These are phyloP conservation scores for Myotis myotis DNA, from an alignment of 2,797 vertebrate genomes.

Conservation along the genomic window DNA sequence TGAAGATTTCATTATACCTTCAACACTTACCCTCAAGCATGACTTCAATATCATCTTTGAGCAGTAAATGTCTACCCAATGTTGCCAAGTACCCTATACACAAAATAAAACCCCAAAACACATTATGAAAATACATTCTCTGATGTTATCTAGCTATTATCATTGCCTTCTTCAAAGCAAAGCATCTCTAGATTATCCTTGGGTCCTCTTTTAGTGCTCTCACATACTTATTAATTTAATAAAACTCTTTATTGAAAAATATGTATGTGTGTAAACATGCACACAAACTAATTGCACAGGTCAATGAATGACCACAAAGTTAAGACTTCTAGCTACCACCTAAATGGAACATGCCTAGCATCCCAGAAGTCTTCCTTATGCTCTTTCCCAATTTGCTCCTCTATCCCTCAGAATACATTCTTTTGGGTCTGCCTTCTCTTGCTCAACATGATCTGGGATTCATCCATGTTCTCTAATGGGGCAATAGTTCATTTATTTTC, in stretches of 20 bases:
- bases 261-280: neutral
- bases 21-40: conserved; percentile 64
- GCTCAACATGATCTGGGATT: neutral
- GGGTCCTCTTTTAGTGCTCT: neutral
- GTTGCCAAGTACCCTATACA: conserved; percentile 66
- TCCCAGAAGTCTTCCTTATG: neutral
- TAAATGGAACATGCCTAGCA: neutral
- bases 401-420: neutral
- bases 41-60: conserved; percentile 44
- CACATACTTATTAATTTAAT: neutral
- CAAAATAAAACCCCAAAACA: neutral
- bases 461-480: neutral
- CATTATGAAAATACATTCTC: neutral
- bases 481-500: neutral
- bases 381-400: neutral
- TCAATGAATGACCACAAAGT: neutral
- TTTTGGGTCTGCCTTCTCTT: neutral
- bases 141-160: neutral
- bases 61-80: conserved; percentile 39
- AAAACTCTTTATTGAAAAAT: neutral
- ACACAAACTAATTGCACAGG: neutral
- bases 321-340: neutral
- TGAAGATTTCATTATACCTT: neutral
- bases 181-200: neutral
- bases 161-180: neutral